phyloP scores from a whole-genome alignment of 2,113 vertebrate species.

The Loxodonta africana region DNA sequence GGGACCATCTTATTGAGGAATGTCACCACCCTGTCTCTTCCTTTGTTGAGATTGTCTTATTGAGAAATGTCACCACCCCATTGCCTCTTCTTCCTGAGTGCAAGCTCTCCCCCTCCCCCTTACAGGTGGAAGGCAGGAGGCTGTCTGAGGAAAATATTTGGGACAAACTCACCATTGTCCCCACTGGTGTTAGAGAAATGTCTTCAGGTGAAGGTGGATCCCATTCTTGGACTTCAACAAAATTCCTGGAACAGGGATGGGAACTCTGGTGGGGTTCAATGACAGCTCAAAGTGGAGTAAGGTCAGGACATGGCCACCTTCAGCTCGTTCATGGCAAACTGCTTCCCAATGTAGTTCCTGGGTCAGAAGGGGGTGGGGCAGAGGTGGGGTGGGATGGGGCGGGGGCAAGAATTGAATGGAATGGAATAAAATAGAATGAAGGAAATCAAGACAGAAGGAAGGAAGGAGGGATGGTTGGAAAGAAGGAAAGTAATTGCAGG shows the following conservation, averaged over 20 bases:
- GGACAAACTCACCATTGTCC: not conserved
- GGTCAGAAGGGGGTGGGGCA: not conserved
- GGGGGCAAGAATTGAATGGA: too few relatives aligned
- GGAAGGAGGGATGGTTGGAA: not conserved
- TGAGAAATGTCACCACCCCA: too few relatives aligned
- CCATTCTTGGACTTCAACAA: constrained; percentile 91
- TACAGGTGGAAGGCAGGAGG: too few relatives aligned
- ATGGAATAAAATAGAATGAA: not conserved
- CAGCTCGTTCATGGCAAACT: constrained; percentile 95
- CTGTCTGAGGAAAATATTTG: not conserved
- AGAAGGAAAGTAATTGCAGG: not conserved
- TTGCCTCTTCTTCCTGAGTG: too few relatives aligned
- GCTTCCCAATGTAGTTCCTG: constrained; percentile 96
- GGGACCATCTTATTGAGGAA: too few relatives aligned
- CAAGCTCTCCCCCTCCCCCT: too few relatives aligned
- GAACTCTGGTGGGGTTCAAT: constrained; percentile 68
- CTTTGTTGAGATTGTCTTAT: too few relatives aligned
- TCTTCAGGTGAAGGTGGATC: constrained; percentile 89
- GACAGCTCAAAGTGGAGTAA: constrained; percentile 89
- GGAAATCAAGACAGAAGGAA: not conserved
- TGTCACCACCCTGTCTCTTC: too few relatives aligned
- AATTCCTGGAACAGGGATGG: constrained; percentile 54
- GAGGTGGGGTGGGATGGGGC: too few relatives aligned
- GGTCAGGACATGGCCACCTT: constrained; percentile 90
- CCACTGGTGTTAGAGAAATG: not conserved